These are phyloP conservation scores for Triplophysa yarkandensis DNA, from an alignment of 2,797 vertebrate genomes.

Conservation along the genomic window DNA sequence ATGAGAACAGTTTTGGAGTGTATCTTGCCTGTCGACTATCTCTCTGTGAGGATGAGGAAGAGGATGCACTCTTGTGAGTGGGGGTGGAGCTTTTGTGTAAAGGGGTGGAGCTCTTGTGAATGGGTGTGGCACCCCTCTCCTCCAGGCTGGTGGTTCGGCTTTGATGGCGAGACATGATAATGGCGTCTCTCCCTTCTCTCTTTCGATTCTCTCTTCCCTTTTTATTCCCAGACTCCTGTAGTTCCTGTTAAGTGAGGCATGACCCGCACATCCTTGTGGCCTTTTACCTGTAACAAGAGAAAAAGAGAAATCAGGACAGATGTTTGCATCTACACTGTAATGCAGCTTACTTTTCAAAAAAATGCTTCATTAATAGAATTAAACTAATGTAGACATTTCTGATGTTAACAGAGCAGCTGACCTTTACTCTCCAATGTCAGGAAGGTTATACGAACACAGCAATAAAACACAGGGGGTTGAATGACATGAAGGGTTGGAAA, in stretches of 20 bases:
- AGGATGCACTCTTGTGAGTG: conserved; percentile 93
- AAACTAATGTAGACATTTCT: no score
- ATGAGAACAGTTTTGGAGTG: not conserved
- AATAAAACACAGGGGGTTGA: not conserved
- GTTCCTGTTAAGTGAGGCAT: conserved; percentile 32
- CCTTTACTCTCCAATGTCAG: not conserved
- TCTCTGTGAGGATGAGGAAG: conserved; percentile 90
- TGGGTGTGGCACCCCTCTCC: conserved; percentile 83
- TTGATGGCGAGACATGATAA: conserved; percentile 74
- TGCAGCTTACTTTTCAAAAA: not conserved
- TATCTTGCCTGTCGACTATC: conserved; percentile 92
- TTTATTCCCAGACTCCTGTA: not conserved
- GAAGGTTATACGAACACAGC: not conserved
- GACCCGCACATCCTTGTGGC: conserved; percentile 23
- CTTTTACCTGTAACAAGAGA: conserved; percentile 46
- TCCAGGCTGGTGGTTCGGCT: conserved; percentile 89
- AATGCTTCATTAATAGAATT: not conserved
- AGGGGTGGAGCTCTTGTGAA: conserved; percentile 81
- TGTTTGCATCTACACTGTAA: no score
- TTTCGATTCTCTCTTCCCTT: conserved; percentile 2
- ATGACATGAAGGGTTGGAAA: conserved; percentile 7
- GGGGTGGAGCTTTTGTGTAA: conserved; percentile 88
- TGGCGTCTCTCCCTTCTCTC: conserved; percentile 6
- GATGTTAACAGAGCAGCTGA: not conserved
- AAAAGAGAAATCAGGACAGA: conserved; percentile 19